Evolutionary conservation across 1,140 invertebrate genomes (phyloP), one percentile per base, ranked within the genome.

Genomic region (Pseudomyrmex sp.): DNA sequence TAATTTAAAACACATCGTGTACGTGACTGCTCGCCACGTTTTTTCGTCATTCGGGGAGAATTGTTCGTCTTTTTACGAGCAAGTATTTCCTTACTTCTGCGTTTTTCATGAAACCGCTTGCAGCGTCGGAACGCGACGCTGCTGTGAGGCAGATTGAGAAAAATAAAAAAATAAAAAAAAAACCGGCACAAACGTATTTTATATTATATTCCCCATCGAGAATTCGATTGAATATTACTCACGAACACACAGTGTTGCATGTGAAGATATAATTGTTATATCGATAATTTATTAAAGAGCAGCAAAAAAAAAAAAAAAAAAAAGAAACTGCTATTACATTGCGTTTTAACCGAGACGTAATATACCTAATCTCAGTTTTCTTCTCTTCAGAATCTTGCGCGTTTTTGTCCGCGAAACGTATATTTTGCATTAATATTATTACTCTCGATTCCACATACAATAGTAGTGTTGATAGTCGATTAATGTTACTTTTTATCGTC

Each of bases 351-450:
- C 1, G n/a, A 52, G 3, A 26, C 13, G 2, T 65, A 10, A 54
- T 75, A 15, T 63, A 18, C 0, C 18, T 18, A 12, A 52, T 52
- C 50, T 12, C 50, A 52, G 35, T 35, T 35, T 35, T 35, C 5
- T 35, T 35, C 35, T 35, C 35, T 5, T 35, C 12, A 52, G 13
- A 13, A 52, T 4, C 10, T 3, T 52, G 63, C 9, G 15, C 5
- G 18, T 44, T 3, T 52, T 12, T 52, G 12, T 75, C 8, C 9
- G 10, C 63, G 18, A 1, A 48, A 79, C 5, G 0, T 59, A 4
- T 56, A 70, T 8, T 69, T 69, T 35, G 44, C 20, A 23, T 50
- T 26, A 35, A 79, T 52, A 69, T 69, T 69, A 59, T 48, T 58
- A 9, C 13, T 20, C 1, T 54, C 1, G 12, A 44, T 68, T 58